Base-by-base conservation (phyloP, 1,140 invertebrate species). In the Parapsyche elsis region DNA sequence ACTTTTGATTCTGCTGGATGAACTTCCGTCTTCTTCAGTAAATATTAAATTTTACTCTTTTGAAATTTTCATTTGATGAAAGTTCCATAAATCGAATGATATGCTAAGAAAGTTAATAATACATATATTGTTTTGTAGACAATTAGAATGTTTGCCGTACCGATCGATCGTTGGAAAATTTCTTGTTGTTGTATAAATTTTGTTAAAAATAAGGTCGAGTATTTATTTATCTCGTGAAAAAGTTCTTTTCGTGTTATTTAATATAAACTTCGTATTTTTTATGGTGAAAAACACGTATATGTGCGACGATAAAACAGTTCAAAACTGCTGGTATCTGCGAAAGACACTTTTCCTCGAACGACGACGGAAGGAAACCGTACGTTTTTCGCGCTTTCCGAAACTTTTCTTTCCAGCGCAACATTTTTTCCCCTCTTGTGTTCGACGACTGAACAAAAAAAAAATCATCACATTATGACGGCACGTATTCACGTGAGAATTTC, bases 401-500 rank as follows among this genome's bases (percentile, higher is more conserved):
- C 64, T 67, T 67, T 67, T 67, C 64, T 67, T 67, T 67, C 24
- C 64, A 1, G 30, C 21, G 64, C 23, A 26, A 67, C 64, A 24
- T 67, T 67, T 67, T 23, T 67, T 67, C 24, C 24, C 64, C 5
- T 53, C 16, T 53, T 16, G 12, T 53, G 49, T 53, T 53, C 49
- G 49, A 53, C 49, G 49, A 53, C 12, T 16, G 49, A 53, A 53
- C 21, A 24, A 21, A 61, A 73, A 75, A 74, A 57, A 49, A 75
- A 75, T 57, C 24, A 57, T 75, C 46, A 75, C 45, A 75, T 75
- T 75, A 75, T 75, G 73, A 75, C 46, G 73, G 73, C 73, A 57
- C 73, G 73, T 75, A 75, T 75, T 75, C 46, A 46, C 73, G 45
- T 57, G 73, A 49, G 76, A 78, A 81, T 78, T 78, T 44, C 71